Base-by-base conservation (phyloP, 2,888 invertebrate species). In the Parochlus steinenii region DNA sequence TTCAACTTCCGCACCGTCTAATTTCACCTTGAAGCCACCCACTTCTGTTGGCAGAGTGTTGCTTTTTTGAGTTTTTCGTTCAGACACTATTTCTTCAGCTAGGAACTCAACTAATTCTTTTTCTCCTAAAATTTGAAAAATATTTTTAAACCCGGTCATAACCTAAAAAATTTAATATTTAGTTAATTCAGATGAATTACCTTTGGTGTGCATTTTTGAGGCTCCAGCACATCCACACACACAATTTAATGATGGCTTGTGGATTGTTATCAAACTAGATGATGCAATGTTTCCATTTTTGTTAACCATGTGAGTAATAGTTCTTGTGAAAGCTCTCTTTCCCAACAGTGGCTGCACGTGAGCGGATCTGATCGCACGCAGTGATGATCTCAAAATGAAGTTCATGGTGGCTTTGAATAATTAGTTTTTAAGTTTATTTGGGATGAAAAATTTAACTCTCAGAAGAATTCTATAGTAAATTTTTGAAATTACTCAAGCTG, bases 51-150 rank as follows among this genome's bases (percentile, higher is more conserved):
- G 80, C 44, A 85, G 64, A 0, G 69, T 65, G 54, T 79, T 75
- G 11, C 71, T 55, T 52, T 82, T 81, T 49, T 77, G 79, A 3
- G 80, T 72, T 52, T 86, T 83, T 45, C 81, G 77, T 55, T 95
- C 95, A 0, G 86, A 81, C 17, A 81, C 67, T 42, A 97, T 93
- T 63, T 97, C 95, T 50, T 95, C 89, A 2, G 81, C 77, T 17
- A 97, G 62, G 53, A 93, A 95, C 52, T 87, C 85, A 0, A 85
- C 78, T 32, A 97, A 63, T 51, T 89, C 87, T 44, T 75, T 69
- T 54, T 87, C 87, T 47, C 80, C 86, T 87, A 17, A 37, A 27
- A 31, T 32, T 16, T 23, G 37, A 35, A 16, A 17, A 41, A 39
- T 42, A 32, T 19, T 33, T 27, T 31, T 32, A 31, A 31, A 39